phyloP scores from a whole-genome alignment of 2,113 vertebrate species.

The Hippolais icterina region DNA sequence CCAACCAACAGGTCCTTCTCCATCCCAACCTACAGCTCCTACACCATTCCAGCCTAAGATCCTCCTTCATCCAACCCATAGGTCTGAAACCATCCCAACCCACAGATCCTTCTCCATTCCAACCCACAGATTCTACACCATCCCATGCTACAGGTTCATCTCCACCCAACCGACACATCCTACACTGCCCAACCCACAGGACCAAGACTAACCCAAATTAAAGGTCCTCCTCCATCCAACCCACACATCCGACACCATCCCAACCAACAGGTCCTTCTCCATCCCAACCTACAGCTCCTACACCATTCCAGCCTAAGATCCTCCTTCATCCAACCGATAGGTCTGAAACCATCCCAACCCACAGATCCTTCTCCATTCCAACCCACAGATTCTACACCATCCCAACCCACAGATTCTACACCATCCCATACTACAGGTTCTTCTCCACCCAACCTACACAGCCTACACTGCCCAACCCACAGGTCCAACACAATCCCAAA shows the following conservation, averaged over 20 bases:
- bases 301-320: neutral
- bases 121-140: neutral
- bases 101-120: neutral
- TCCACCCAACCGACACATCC: neutral
- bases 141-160: neutral
- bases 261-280: neutral
- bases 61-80: neutral
- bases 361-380: neutral
- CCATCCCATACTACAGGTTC: neutral
- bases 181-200: neutral
- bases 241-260: neutral
- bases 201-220: fast-evolving
- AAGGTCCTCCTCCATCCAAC: neutral
- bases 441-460: neutral
- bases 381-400: neutral
- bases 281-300: neutral
- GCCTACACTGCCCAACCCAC: too few relatives aligned
- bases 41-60: neutral
- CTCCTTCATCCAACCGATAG: neutral
- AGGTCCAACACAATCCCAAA: fast-evolving
- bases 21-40: neutral
- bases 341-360: neutral
- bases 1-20: neutral
- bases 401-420: neutral
- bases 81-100: neutral